These are phyloP conservation scores for Acanthosepion esculentum DNA, from an alignment of 2,888 invertebrate species.

Conservation along the genomic window DNA sequence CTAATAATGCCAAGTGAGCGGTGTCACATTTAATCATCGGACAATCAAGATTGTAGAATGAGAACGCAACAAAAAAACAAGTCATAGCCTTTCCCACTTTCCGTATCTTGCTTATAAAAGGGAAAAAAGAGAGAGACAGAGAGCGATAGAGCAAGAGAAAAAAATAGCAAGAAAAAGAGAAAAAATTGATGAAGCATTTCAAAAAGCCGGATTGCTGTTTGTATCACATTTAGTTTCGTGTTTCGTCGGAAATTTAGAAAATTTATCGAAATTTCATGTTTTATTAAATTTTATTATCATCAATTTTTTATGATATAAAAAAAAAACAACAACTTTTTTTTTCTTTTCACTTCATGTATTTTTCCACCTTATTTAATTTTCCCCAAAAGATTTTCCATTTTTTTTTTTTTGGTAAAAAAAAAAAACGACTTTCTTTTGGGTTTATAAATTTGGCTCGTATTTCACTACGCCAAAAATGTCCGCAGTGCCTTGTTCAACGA, in stretches of 20 bases:
- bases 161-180: background rate
- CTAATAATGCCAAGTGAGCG: background rate
- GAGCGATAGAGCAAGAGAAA: background rate
- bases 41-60: constrained; percentile 20
- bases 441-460: background rate
- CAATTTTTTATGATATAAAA: background rate
- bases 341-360: background rate
- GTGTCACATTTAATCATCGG: background rate
- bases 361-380: background rate
- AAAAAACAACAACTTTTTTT: background rate
- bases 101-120: background rate
- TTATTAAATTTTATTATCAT: constrained; percentile 8
- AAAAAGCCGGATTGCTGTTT: background rate
- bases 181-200: background rate
- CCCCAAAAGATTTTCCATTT: background rate
- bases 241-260: background rate
- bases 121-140: background rate
- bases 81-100: constrained; percentile 2
- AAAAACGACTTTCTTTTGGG: background rate
- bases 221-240: background rate
- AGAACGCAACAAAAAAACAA: background rate
- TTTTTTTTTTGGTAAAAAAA: background rate
- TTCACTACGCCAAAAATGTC: constrained; percentile 33
- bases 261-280: background rate
- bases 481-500: constrained; percentile 8